phyloP scores from a whole-genome alignment of 2,113 vertebrate species.

The Callipepla squamata region DNA sequence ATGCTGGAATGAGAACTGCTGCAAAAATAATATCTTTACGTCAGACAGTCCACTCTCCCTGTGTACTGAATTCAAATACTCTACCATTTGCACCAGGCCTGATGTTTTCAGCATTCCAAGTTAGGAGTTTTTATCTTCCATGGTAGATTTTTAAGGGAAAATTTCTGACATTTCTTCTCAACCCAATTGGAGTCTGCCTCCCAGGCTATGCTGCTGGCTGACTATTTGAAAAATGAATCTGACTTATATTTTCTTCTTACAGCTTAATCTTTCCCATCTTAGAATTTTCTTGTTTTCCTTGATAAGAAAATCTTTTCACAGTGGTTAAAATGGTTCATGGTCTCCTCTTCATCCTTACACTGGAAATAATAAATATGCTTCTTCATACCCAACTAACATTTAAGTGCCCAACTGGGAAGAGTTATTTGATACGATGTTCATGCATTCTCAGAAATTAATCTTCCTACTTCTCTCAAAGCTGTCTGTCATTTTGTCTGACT shows the following conservation, averaged over 20 bases:
- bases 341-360: background rate
- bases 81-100: background rate
- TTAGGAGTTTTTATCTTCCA: background rate
- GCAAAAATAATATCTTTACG: background rate
- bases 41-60: background rate
- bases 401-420: background rate
- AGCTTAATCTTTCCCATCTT: background rate
- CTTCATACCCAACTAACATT: background rate
- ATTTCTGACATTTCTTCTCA: background rate
- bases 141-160: background rate
- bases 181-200: background rate
- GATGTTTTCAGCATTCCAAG: background rate
- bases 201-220: background rate
- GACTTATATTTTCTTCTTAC: rapidly evolving
- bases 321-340: background rate
- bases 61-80: background rate
- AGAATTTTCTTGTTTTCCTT: background rate
- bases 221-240: background rate
- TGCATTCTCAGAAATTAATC: background rate
- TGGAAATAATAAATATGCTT: background rate
- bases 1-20: background rate
- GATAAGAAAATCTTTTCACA: background rate
- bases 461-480: background rate
- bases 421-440: background rate
- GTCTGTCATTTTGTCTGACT: background rate